Conservation (phyloP, 2,113 vertebrate genomes). For the Brachyhypopomus gauderio region DNA sequence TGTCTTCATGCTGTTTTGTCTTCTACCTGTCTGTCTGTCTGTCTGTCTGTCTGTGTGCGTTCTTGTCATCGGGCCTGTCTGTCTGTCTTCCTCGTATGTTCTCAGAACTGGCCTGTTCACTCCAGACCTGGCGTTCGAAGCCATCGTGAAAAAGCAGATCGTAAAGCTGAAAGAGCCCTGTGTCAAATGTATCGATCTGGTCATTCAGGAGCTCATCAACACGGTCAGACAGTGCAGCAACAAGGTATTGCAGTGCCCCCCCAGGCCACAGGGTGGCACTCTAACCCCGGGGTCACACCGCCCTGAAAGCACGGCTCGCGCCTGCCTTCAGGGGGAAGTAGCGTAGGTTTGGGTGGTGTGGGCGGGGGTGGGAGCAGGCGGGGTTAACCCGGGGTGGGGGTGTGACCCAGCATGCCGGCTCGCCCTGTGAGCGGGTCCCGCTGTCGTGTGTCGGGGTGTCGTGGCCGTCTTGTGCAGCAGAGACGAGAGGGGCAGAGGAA, state of each 20-base stretch:
- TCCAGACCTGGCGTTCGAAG: conserved; percentile 97
- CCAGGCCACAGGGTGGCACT: conserved; percentile 52
- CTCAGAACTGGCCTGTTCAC: conserved; percentile 98
- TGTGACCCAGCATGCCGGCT: conserved; percentile 56
- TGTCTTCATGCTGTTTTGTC: conserved; percentile 27
- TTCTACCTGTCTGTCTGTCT: conserved; percentile 45
- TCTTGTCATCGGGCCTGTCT: conserved; percentile 27
- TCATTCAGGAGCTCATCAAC: conserved; percentile 97
- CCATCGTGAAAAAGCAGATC: conserved; percentile 98
- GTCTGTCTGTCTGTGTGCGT: conserved; percentile 41
- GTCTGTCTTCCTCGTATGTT: conserved; percentile 67
- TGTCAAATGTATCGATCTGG: conserved; percentile 97
- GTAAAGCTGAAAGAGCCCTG: conserved; percentile 99
- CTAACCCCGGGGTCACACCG: conserved; percentile 56
- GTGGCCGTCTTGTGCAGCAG: conserved; percentile 65
- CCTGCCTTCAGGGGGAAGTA: conserved; percentile 13
- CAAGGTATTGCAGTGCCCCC: conserved; percentile 84
- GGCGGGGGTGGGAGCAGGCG: background rate
- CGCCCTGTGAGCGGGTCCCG: conserved; percentile 63
- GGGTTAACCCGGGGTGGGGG: background rate
- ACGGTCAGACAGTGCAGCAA: conserved; percentile 95
- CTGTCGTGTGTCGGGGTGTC: conserved; percentile 77
- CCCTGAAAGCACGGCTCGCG: conserved; percentile 18
- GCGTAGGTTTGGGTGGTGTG: background rate
- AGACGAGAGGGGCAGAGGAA: conserved; percentile 38